Evolutionary conservation across 2,113 vertebrate genomes (phyloP), one percentile per base, ranked within the genome.

Genomic region (Calidris pugnax): DNA sequence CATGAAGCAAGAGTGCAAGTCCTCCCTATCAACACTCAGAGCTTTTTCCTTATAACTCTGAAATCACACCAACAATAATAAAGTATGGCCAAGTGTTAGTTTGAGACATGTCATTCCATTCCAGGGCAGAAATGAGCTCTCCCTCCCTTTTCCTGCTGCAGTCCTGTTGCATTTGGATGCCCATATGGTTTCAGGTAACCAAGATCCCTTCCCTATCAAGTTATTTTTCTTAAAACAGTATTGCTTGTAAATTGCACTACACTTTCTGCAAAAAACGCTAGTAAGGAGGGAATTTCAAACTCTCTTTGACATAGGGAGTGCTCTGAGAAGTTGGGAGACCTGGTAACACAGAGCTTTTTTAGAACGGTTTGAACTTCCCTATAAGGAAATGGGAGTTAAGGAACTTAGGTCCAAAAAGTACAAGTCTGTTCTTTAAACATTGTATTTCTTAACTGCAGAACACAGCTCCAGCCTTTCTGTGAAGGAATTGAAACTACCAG

Each of bases 61-160:
- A 97, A 95, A 89, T 95, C 53, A 84, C 50, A 91, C 89, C 80
- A 93, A 89, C 28, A 89, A 74, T 59, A 93, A 89, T 33, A 96
- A 91, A 89, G 50, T 28, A 79, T 55, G 45, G 74, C 74, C 67
- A 92, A 92, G 50, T 57, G 51, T 89, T 87, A 85, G 45, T 88
- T 80, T 74, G 63, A 88, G 77, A 68, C 19, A 64, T 82, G 50
- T 87, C 45, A 76, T 91, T 87, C 71, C 37, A 55, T 85, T 91
- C 63, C 66, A 82, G 69, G 48, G 69, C 60, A 85, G 53, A 79
- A 89, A 82, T 33, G 53, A 87, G 57, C 57, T 41, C n/a, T 76
- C 50, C 37, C 53, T 93, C 48, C 57, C 39, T 81, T 86, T 85
- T 93, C 35, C 80, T 79, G 56, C 66, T 67, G 41, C 59, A 77